Evolutionary conservation across 92 coral and sea anemone species (phyloP), one percentile per base, ranked within the genome.

Genomic region (Plumapathes pennacea): DNA sequence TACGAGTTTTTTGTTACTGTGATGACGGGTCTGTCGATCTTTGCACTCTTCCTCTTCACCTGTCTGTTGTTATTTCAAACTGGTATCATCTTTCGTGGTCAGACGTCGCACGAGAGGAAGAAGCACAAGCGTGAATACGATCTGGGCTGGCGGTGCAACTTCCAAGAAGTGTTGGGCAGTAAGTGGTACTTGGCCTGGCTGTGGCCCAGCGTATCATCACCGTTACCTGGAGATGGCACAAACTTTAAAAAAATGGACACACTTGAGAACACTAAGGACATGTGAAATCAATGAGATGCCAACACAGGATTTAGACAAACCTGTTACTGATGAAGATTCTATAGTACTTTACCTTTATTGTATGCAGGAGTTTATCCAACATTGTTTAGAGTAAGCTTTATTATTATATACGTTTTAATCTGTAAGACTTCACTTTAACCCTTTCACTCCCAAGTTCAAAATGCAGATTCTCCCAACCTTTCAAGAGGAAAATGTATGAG

Each of bases 141-240:
- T 49, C 74, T 70, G 57, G 97, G 97, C 20, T 71, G 76, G 76
- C 46, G 40, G 11, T 48, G 59, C 18, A 92, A 92, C 71, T 79
- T 92, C 27, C 42, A 65, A 0, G 92, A 92, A 21, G 85, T 92
- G n/a, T 57, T 92, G 40, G 97, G 97, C 4, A 27, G 61, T 18
- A 81, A 69, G 27, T 92, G 97, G 97, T 92, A 81, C 60, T 18
- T 88, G 52, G 72, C 90, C 0, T 92, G 97, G 97, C 37, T 92
- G 18, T 88, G 92, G 88, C 97, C 97, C 7, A 60, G 78, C 11
- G 26, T 92, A 15, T 71, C 86, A 4, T 92, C 97, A 1, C 62
- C 77, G 10, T 69, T 92, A 18, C 89, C 89, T 20, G 86, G 89
- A 25, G 92, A 92, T 67, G 97, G 97, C 17, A 86, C 95, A 29